Evolutionary conservation across 1,140 invertebrate genomes (phyloP).

Genomic region (Penaeus japonicus): DNA sequence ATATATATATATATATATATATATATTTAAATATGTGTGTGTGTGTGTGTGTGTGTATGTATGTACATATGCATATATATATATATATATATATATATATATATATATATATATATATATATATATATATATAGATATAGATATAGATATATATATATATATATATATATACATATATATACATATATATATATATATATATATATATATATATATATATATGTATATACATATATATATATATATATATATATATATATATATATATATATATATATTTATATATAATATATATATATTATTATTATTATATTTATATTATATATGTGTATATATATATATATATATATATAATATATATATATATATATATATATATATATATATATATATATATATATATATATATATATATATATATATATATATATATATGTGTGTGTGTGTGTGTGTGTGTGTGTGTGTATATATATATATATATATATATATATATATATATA

Average conservation of each 20-base stretch:
- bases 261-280: background rate
- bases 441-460: background rate
- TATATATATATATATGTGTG: background rate
- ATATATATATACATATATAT: background rate
- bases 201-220: background rate
- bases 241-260: background rate
- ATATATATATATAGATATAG: conserved; percentile 7
- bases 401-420: background rate
- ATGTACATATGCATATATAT: background rate
- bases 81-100: background rate
- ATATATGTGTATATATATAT: background rate
- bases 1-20: conserved; percentile 27
- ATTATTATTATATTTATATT: background rate
- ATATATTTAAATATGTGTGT: background rate
- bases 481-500: background rate
- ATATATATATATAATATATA: background rate
- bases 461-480: background rate
- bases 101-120: conserved; percentile 6
- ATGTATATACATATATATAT: background rate
- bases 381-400: background rate
- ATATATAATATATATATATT: background rate
- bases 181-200: background rate
- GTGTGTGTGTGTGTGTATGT: background rate
- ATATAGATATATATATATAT: background rate
- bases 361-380: background rate